A percentile compares a stretch with the other conserved stretches of the same genome.
phyloP scores from a whole-genome alignment of 2,888 invertebrate species.

The Trissolcus brochymenae region DNA sequence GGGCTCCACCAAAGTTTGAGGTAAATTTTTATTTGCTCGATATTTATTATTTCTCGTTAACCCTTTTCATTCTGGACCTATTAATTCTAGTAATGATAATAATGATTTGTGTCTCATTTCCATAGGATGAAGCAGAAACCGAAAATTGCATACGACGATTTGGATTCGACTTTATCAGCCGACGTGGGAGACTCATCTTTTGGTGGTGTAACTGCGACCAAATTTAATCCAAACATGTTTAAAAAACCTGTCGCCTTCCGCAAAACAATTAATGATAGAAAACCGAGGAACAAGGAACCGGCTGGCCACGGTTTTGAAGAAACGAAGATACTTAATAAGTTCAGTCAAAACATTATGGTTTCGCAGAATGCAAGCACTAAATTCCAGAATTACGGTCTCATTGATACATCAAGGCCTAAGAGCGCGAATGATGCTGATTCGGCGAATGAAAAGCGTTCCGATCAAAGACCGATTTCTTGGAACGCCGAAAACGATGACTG shows the following conservation, averaged over 20 bases:
- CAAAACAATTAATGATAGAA: slow-evolving; percentile 68
- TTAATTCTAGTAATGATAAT: not conserved
- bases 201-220: slow-evolving; percentile 78
- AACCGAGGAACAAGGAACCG: slow-evolving; percentile 42
- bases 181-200: slow-evolving; percentile 79
- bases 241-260: slow-evolving; percentile 69
- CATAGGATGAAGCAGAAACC: slow-evolving; percentile 58
- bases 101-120: not conserved
- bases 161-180: slow-evolving; percentile 80
- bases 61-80: too few relatives aligned
- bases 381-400: slow-evolving; percentile 71
- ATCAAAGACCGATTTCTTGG: slow-evolving; percentile 70
- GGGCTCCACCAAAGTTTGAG: slow-evolving; percentile 60
- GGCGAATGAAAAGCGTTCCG: slow-evolving; percentile 48
- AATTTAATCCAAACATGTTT: slow-evolving; percentile 71
- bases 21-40: slow-evolving; percentile 22
- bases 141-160: slow-evolving; percentile 77
- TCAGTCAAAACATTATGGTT: slow-evolving; percentile 68
- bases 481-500: slow-evolving; percentile 69
- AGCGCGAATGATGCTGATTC: slow-evolving; percentile 48
- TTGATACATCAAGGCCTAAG: slow-evolving; percentile 61
- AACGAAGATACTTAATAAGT: slow-evolving; percentile 65
- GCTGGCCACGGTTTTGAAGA: slow-evolving; percentile 58
- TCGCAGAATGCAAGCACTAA: slow-evolving; percentile 66
- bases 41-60: too few relatives aligned